Percentiles rank a stretch among this genome's conserved stretches.
Conservation (phyloP, 2,888 invertebrate species). For the Odontothrips loti region DNA sequence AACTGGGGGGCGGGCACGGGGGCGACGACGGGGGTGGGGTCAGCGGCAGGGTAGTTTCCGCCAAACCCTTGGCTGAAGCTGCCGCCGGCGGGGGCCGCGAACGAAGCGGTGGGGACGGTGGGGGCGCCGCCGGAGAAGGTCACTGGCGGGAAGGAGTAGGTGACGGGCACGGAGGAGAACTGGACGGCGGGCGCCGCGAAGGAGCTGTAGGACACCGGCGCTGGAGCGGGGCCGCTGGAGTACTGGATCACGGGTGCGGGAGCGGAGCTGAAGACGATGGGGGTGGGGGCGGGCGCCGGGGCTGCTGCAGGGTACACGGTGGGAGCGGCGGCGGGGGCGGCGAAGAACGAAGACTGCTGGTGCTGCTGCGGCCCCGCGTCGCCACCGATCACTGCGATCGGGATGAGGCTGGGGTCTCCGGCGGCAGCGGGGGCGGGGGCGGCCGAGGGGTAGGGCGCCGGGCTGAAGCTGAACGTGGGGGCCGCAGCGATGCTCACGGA, state of each 20-base stretch:
- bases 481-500: not conserved
- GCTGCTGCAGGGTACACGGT: not conserved
- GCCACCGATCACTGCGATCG: not conserved
- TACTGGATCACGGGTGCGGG: not conserved
- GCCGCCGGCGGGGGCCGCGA: not conserved
- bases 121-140: not conserved
- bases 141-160: not conserved
- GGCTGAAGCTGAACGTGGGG: not conserved
- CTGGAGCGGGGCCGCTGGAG: not conserved
- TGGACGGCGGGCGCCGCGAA: not conserved
- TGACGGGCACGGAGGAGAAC: not conserved
- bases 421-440: not conserved
- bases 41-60: no score
- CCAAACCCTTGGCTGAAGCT: no score
- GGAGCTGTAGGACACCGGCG: not conserved
- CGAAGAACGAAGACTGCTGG: not conserved
- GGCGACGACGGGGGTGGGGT: not conserved
- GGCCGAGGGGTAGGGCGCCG: not conserved
- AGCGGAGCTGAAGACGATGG: not conserved
- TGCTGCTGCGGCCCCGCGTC: not conserved
- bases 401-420: constrained; percentile 20
- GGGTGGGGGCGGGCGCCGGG: not conserved
- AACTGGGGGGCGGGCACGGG: not conserved
- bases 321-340: not conserved
- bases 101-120: not conserved